Base-by-base conservation (phyloP, 2,888 invertebrate genomes). In the Zaprionus obscuricornis region DNA sequence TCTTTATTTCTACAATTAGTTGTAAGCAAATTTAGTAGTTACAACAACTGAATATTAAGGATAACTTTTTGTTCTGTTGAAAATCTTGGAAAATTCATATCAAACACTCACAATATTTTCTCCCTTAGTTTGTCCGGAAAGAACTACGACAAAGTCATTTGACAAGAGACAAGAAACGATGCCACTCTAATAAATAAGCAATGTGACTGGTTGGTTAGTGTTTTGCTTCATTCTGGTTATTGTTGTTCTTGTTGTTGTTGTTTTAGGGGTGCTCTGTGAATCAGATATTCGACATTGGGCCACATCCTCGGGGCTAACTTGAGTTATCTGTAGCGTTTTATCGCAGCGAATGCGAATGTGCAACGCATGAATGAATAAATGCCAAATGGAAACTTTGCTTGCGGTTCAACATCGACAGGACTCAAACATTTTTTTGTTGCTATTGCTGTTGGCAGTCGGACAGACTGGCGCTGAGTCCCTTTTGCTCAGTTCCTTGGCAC, bases 331-430 rank as follows among this genome's bases (percentile, higher is more conserved):
- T 16, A 13, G 56, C 60, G 66, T 78, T 79, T 65, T 66, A 67
- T 78, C 82, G 46, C 56, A 45, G 63, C 65, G 45, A 68, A 73
- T 64, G 65, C 64, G 74, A 76, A 67, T 69, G 67, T 73, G 82
- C 73, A 71, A 82, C 79, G 83, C 83, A 74, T 85, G 83, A 85
- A 85, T 83, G 85, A 73, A 65, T 75, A 74, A 71, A 74, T 65
- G 47, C 65, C 68, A 64, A 69, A 70, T 62, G 51, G 59, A 59
- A 66, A n/a, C n/a, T 40, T 58, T 17, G 54, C 34, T 37, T 13
- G 46, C 36, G 62, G 50, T 29, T 39, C 17, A 40, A 29, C 66
- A 66, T 73, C 60, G 74, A 66, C 66, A 60, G 74, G 67, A 57
- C 55, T 69, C 42, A 52, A 46, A 42, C 36, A 31, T 22, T 18